Evolutionary conservation across 2,888 invertebrate species (phyloP).

Genomic region (Alcis repandata): DNA sequence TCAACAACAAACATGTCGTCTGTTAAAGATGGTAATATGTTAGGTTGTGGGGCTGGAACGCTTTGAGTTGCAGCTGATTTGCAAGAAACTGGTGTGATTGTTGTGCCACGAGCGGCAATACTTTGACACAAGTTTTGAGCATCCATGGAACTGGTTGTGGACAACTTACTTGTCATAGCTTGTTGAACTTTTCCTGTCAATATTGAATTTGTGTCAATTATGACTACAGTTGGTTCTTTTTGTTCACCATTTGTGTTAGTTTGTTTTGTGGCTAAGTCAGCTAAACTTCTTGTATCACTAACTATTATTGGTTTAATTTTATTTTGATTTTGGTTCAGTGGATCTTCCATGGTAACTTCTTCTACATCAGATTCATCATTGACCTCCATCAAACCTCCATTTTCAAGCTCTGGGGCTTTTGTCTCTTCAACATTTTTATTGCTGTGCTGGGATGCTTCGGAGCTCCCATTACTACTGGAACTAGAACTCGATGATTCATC

Average conservation of each 20-base stretch:
- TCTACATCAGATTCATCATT: constrained; percentile 60
- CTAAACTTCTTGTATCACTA: constrained; percentile 91
- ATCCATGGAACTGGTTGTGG: constrained; percentile 60
- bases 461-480: constrained; percentile 85
- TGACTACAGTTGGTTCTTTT: constrained; percentile 93
- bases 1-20: constrained; percentile 97
- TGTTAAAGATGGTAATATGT: constrained; percentile 92
- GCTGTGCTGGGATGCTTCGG: constrained; percentile 84
- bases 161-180: constrained; percentile 57
- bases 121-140: constrained; percentile 80
- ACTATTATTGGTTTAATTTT: constrained; percentile 88
- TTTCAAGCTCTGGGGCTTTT: constrained; percentile 85
- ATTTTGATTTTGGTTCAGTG: constrained; percentile 79
- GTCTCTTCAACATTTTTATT: constrained; percentile 82
- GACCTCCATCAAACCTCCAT: constrained; percentile 65
- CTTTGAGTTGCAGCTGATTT: constrained; percentile 54
- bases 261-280: constrained; percentile 89
- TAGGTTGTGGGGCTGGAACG: constrained; percentile 65
- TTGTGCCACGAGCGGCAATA: constrained; percentile 82
- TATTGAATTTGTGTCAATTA: constrained; percentile 94
- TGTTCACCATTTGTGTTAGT: constrained; percentile 75
- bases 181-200: constrained; percentile 71
- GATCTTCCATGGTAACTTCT: constrained; percentile 90
- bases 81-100: constrained; percentile 84
- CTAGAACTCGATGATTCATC: constrained; percentile 86